A percentile compares a stretch with the other conserved stretches of the same genome.
Conservation (phyloP, 2,888 invertebrate genomes). For the Drosophila paramelanica region DNA sequence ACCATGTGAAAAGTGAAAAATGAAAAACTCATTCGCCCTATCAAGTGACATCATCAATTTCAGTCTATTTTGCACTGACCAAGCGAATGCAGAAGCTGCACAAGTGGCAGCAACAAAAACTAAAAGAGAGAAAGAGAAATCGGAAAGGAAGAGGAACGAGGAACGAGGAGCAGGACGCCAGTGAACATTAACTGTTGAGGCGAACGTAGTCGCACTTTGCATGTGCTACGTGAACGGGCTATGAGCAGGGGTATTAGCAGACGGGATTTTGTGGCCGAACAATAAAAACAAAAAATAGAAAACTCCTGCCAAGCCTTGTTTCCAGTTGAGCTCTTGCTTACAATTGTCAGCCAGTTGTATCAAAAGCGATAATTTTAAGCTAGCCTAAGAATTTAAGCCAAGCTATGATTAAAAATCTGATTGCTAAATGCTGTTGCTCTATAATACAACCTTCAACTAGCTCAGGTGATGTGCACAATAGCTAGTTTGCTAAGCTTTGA, state of each 20-base stretch:
- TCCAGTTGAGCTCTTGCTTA: slow-evolving; percentile 36
- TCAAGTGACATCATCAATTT: slow-evolving; percentile 83
- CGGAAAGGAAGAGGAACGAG: background rate
- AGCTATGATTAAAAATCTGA: background rate
- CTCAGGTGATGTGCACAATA: background rate
- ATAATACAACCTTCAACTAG: background rate
- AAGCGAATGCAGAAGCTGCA: slow-evolving; percentile 36
- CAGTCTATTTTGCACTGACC: slow-evolving; percentile 76
- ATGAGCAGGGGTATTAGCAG: slow-evolving; percentile 9
- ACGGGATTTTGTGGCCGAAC: slow-evolving; percentile 21
- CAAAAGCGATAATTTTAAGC: slow-evolving; percentile 6
- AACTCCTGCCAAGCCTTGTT: slow-evolving; percentile 11
- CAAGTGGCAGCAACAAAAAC: slow-evolving; percentile 23
- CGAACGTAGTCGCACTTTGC: slow-evolving; percentile 24
- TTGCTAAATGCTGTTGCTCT: background rate
- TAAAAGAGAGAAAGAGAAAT: background rate
- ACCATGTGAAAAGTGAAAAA: slow-evolving; percentile 71
- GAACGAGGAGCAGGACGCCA: slow-evolving; percentile 16
- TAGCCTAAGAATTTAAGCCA: slow-evolving; percentile 4
- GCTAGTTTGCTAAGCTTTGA: background rate
- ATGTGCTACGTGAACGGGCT: slow-evolving; percentile 6
- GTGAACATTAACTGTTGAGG: slow-evolving; percentile 47
- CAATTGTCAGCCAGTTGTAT: slow-evolving; percentile 31
- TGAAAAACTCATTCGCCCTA: slow-evolving; percentile 81
- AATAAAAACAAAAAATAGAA: slow-evolving; percentile 12